phyloP scores from a whole-genome alignment of 2,888 invertebrate genomes.

The Platypus cylindrus region DNA sequence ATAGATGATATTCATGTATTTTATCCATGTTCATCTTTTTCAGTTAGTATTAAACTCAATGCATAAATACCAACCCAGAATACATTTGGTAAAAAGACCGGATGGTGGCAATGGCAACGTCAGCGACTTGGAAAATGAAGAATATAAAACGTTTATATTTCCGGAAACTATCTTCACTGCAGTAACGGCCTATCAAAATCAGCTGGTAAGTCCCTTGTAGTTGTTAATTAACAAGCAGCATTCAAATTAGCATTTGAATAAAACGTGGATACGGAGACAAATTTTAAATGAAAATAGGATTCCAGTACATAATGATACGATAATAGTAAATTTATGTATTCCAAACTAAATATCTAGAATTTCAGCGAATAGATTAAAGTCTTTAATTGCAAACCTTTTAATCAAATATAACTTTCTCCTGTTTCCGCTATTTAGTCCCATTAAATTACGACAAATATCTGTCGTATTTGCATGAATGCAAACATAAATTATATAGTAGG shows the following conservation, averaged over 20 bases:
- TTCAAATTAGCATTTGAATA: no score
- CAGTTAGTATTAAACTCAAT: constrained; percentile 75
- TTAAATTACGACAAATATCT: constrained; percentile 7
- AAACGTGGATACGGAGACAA: no score
- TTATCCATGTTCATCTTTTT: no score
- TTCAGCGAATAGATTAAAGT: background rate
- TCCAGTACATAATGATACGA: no score
- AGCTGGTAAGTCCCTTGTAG: constrained; percentile 72
- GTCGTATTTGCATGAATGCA: constrained; percentile 12
- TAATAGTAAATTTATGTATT: no score
- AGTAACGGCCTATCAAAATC: constrained; percentile 79
- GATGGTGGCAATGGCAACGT: constrained; percentile 47
- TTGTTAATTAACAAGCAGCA: no score
- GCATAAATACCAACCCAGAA: constrained; percentile 74
- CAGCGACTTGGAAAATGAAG: constrained; percentile 56
- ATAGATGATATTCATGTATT: background rate
- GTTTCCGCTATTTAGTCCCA: constrained; percentile 1
- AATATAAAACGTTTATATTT: constrained; percentile 66
- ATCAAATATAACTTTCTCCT: constrained; percentile 4
- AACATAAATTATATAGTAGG: constrained; percentile 13
- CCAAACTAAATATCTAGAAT: background rate
- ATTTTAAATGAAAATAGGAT: no score
- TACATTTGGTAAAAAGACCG: constrained; percentile 59
- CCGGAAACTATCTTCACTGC: constrained; percentile 76
- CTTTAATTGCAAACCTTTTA: background rate